Base-by-base conservation (phyloP, 2,888 invertebrate genomes). In the Cyclophora albipunctata region DNA sequence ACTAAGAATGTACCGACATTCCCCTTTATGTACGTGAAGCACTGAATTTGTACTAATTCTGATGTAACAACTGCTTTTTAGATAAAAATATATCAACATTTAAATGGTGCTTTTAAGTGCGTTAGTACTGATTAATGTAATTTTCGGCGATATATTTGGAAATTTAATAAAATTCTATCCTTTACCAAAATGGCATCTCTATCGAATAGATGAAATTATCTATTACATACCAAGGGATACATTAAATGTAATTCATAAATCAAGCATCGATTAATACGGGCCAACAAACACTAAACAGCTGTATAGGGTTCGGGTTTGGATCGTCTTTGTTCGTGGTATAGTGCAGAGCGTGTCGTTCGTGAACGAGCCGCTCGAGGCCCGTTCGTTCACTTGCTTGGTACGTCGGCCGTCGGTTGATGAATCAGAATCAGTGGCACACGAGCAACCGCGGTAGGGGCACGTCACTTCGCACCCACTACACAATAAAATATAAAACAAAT, bases 241-340 rank as follows among this genome's bases (percentile, higher is more conserved):
- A 20, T 20, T 20, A 20, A 20, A 20, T 20, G 1, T 20, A 20
- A 20, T 20, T 20, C 20, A 20, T 20, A 59, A 59, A 63, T 66
- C 64, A 66, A 69, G 60, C 75, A 82, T 84, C 85, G 83, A 84
- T 84, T 77, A 67, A 68, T 70, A 75, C 66, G 69, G 64, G 68
- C 76, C 77, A 78, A 81, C 77, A 84, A 84, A 85, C 81, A 85
- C 75, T 73, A 77, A 86, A 87, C 86, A 87, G 86, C 86, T 87
- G 86, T 82, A 69, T 20, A 20, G 20, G 63, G 59, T 66, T 82
- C 79, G 79, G 74, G 63, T 57, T 20, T 53, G 45, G 54, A 54
- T 74, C 77, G 83, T 60, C 79, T 82, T 80, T 81, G 81, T 81
- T 80, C 83, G 78, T 59, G 56, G 63, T 54, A 58, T 53, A 46